Conservation (phyloP, 2,113 vertebrate species). For the Chionis minor region DNA sequence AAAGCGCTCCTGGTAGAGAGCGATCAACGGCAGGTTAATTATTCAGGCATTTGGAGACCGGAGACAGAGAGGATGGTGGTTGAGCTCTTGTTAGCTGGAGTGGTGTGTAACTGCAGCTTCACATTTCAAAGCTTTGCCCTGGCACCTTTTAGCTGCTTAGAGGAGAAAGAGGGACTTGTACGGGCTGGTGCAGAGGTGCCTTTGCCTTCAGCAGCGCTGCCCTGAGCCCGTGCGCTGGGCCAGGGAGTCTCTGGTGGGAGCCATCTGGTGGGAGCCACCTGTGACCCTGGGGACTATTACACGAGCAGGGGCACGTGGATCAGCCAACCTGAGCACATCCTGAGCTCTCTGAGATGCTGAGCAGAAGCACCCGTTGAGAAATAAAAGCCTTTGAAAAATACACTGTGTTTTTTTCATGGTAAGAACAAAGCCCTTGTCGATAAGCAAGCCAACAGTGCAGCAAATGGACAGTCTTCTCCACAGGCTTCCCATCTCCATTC, state of each 20-base stretch:
- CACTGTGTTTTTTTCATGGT: neutral
- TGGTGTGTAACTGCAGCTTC: neutral
- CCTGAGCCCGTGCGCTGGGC: neutral
- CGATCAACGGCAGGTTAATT: neutral
- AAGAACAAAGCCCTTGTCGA: neutral
- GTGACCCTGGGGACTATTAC: neutral
- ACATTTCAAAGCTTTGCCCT: neutral
- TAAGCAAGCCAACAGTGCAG: neutral
- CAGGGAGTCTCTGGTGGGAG: neutral
- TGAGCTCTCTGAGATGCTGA: neutral
- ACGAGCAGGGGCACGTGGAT: accelerated
- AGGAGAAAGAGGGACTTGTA: neutral
- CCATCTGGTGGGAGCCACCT: neutral
- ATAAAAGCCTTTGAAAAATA: neutral
- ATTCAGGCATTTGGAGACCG: neutral
- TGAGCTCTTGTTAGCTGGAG: neutral
- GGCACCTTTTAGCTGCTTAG: neutral
- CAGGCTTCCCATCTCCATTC: neutral
- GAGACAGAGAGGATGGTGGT: neutral
- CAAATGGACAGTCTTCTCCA: neutral
- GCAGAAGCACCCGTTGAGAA: neutral
- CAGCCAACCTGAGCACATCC: neutral
- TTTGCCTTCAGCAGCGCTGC: neutral
- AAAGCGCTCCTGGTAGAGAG: neutral
- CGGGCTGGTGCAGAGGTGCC: neutral